Conservation (phyloP, 92 coral and sea anemone genomes). For the Epizoanthus illoricatus region DNA sequence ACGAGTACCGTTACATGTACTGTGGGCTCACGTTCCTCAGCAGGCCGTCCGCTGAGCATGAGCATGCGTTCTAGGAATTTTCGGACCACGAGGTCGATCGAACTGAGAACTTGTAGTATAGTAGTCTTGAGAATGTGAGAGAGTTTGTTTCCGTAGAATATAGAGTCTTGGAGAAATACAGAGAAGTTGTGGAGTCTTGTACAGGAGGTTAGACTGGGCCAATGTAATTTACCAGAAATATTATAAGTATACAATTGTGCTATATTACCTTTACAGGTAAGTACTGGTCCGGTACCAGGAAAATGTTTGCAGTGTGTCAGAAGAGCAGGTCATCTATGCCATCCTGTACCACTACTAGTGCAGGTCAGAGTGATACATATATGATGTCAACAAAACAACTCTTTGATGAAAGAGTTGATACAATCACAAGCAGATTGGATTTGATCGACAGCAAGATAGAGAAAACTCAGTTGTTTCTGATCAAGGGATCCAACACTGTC, state of each 20-base stretch:
- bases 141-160: too few relatives aligned
- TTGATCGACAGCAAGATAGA: slow-evolving; percentile 7
- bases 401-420: not conserved
- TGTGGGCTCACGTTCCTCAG: too few relatives aligned
- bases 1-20: too few relatives aligned
- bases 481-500: slow-evolving; percentile 33
- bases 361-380: too few relatives aligned
- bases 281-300: slow-evolving; percentile 50
- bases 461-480: slow-evolving; percentile 14
- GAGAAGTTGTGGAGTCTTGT: too few relatives aligned
- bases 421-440: slow-evolving; percentile 8
- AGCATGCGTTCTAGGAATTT: too few relatives aligned
- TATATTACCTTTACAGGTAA: slow-evolving; percentile 17
- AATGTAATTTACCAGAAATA: not conserved
- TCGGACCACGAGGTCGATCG: too few relatives aligned
- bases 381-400: slow-evolving; percentile 6
- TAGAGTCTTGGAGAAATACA: too few relatives aligned
- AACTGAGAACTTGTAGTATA: too few relatives aligned
- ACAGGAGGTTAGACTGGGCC: not conserved
- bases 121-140: too few relatives aligned
- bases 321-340: not conserved
- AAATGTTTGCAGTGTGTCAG: slow-evolving; percentile 24
- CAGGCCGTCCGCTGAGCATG: too few relatives aligned
- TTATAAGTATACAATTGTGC: not conserved
- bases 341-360: not conserved